Conservation (phyloP, 2,797 vertebrate species). For the Galago senegalensis region DNA sequence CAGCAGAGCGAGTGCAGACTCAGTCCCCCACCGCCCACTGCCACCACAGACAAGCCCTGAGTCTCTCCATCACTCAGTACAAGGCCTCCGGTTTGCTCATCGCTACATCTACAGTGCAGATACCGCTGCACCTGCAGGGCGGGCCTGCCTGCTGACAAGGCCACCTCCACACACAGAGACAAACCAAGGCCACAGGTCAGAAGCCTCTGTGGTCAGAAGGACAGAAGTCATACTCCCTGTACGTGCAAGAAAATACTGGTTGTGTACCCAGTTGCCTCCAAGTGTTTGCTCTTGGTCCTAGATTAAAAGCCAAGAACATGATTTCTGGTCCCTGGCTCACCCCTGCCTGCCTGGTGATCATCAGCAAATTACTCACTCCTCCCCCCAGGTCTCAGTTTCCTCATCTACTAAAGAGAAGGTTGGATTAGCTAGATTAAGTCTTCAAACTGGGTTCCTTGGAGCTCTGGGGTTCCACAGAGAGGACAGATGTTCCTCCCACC, state of each 20-base stretch:
- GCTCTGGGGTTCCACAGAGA: neutral
- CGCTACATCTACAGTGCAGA: rapidly evolving
- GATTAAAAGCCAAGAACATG: neutral
- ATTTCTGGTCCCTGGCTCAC: neutral
- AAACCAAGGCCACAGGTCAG: neutral
- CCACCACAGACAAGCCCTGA: neutral
- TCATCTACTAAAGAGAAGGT: neutral
- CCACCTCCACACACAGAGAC: neutral
- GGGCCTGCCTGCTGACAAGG: neutral
- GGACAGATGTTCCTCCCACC: neutral
- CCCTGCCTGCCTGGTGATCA: neutral
- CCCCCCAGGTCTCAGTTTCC: neutral
- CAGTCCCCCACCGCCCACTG: neutral
- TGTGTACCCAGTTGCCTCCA: neutral
- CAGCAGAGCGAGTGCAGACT: neutral
- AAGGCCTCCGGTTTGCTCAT: neutral
- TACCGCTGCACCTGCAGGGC: neutral
- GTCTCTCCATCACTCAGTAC: neutral
- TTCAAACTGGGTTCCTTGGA: neutral
- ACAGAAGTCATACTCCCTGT: neutral
- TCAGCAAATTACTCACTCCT: neutral
- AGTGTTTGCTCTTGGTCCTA: neutral
- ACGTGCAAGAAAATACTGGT: neutral
- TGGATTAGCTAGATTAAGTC: neutral
- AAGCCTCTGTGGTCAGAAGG: neutral